Conservation (phyloP, 2,888 invertebrate species). For the Diachrysia chrysitis region DNA sequence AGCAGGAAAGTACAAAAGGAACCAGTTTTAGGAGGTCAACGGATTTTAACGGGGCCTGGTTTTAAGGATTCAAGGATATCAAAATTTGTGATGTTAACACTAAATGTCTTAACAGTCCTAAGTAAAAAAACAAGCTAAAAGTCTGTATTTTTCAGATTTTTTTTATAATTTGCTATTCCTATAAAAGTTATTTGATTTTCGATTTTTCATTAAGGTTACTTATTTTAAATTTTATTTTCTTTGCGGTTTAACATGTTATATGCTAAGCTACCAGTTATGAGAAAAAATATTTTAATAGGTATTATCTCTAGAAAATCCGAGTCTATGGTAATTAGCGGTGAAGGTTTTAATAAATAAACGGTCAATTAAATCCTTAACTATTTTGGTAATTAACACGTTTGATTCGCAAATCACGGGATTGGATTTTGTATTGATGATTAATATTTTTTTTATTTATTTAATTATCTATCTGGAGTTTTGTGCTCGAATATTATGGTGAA, state of each 20-base stretch:
- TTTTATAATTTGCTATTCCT: too few species aligned
- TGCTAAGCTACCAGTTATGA: background rate
- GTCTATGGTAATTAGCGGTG: background rate
- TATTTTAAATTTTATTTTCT: too few species aligned
- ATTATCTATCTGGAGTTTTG: background rate
- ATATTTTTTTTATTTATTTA: background rate
- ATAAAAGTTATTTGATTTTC: too few species aligned
- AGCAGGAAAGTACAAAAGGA: background rate
- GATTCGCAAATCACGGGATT: background rate
- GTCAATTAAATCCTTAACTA: background rate
- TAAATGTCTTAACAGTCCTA: background rate
- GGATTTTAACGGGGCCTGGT: constrained; percentile 5
- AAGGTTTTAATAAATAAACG: background rate
- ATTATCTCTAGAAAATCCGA: background rate
- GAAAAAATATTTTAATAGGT: background rate
- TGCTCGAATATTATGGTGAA: too few species aligned
- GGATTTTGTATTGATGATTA: background rate
- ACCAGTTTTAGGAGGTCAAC: constrained; percentile 23
- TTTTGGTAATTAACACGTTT: background rate
- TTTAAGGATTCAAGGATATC: background rate
- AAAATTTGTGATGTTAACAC: background rate
- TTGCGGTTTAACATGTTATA: too few species aligned
- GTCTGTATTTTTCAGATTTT: too few species aligned
- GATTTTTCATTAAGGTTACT: too few species aligned
- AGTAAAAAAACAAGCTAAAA: too few species aligned